Conservation (phyloP, 2,113 vertebrate genomes). For the Gymnogyps californianus region DNA sequence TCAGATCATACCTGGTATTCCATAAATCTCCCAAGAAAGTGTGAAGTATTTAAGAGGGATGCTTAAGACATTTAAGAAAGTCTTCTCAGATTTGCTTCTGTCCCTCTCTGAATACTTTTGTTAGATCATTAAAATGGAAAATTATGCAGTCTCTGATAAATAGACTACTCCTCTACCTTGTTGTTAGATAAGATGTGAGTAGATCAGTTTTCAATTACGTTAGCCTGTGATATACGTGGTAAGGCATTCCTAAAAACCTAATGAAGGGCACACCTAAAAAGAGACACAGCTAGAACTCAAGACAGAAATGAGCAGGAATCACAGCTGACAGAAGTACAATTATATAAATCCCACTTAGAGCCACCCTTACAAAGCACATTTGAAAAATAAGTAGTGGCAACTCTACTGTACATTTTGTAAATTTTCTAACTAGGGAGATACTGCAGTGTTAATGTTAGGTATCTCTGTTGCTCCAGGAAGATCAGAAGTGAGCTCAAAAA, state of each 20-base stretch:
- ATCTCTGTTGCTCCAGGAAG: background rate
- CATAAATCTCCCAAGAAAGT: background rate
- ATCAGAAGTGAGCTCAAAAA: background rate
- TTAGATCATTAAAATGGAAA: background rate
- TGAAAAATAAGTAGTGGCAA: background rate
- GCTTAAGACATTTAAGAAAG: background rate
- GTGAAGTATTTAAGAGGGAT: background rate
- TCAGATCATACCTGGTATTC: background rate
- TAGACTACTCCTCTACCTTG: background rate
- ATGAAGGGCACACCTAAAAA: background rate
- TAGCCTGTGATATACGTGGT: background rate
- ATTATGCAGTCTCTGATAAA: constrained; percentile 8
- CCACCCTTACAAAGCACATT: background rate
- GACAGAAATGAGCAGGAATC: background rate
- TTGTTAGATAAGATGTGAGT: background rate
- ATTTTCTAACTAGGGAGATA: background rate
- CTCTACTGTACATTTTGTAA: background rate
- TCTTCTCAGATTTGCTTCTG: background rate
- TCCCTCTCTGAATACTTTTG: background rate
- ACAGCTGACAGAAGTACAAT: background rate
- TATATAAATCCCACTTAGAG: background rate
- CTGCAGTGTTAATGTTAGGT: too few species aligned
- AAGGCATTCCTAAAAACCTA: constrained; percentile 1
- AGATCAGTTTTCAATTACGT: background rate
- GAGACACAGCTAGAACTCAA: background rate